Evolutionary conservation across 2,797 vertebrate genomes (phyloP), one percentile per base, ranked within the genome.

Genomic region (Fringilla coelebs): DNA sequence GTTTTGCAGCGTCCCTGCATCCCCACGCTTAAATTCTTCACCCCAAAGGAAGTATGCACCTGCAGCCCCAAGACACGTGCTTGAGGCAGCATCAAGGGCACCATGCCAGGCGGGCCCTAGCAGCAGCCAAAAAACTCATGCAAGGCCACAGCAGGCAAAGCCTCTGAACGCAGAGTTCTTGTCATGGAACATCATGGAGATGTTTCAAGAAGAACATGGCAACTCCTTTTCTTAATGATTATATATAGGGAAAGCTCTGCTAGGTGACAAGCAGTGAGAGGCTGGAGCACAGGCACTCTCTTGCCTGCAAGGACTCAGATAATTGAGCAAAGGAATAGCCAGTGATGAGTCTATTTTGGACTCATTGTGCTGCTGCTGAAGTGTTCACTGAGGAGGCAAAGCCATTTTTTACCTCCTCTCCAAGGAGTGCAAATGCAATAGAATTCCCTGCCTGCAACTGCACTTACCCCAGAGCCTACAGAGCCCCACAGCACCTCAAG

Each of bases 331-430:
- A 82, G 89, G 61, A 91, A 70, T 73, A 88, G 88, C 79, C 88
- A 75, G 55, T 5, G 6, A 90, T 20, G 77, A 88, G 79, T 57
- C 85, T 96, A 71, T 94, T 96, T 94, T 94, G 80, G 95, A 91
- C 75, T 61, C 74, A 11, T 70, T 6, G 2, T 34, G 48, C 71
- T 91, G 73, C n/a, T 88, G 79, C 87, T 89, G 79, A 34, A 93
- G 82, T 1, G 0, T 63, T 86, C 94, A 82, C 51, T 0, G 1
- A 80, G 66, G 71, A 96, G 31, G 45, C 18, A 76, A 73, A 92
- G 80, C 52, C 85, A 65, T 96, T 95, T 89, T 83, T 81, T 76
- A 93, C 75, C 66, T 89, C 73, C 76, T 81, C 76, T 91, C 94
- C 36, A 28, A 81, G 67, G 91, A 90, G 51, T 7, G 15, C 22